Base-by-base conservation (phyloP, 2,797 vertebrate species). In the Myotis daubentonii region DNA sequence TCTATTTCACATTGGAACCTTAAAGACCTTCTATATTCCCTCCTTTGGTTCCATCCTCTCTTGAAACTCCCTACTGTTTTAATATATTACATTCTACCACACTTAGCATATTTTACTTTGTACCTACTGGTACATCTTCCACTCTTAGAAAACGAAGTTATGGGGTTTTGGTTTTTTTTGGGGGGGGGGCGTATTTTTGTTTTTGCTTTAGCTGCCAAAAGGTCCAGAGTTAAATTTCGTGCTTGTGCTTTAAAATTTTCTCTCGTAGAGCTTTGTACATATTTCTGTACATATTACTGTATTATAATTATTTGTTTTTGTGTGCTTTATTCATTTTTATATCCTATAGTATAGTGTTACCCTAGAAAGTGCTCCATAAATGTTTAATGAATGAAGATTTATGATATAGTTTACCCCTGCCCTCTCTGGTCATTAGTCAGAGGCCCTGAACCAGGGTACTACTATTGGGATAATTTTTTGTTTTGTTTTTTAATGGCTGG, bases 131-230 rank as follows among this genome's bases (percentile, higher is more conserved):
- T 78, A 8, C 17, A 38, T 68, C 53, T 94, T 79, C 38, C 28
- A 62, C 12, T 66, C 86, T 65, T 91, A 71, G 55, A 87, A 95
- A 87, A 53, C 93, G 49, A 95, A 92, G 15, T 92, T 90, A 62
- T 3, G 10, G 19, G n/a, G n/a, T n/a, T n/a, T n/a, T n/a, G n/a
- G n/a, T n/a, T 49, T 51, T 91, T 36, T 49, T 51, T 91, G 23
- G 6, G 49, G 55, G 10, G 4, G 10, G 10, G 11, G 10, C 25
- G 1, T 30, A 30, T 62, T 81, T 87, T 49, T 83, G 22, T 4
- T 70, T 94, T 88, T 95, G n/a, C 25, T 91, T 22, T 75, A 93
- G 17, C 62, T 66, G 3, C 74, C 51, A 22, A 25, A 57, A 93
- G 60, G 23, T 72, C 57, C 22, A 8, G 66, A 30, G 57, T 74